Conservation (phyloP, 2,113 vertebrate species). For the Anhinga anhinga region DNA sequence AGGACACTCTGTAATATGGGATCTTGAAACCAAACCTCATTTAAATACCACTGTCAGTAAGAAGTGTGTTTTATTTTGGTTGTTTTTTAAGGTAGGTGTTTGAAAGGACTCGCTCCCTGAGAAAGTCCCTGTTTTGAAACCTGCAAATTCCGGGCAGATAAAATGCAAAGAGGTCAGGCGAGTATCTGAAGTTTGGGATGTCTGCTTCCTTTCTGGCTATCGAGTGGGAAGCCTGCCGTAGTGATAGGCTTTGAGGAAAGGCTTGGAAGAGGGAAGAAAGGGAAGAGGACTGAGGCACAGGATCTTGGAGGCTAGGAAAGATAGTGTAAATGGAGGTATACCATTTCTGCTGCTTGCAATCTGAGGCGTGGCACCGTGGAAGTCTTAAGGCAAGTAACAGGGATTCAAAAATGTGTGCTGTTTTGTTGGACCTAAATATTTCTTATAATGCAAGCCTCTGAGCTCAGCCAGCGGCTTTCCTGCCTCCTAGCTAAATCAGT, state of each 20-base stretch:
- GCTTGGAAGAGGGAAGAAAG: neutral
- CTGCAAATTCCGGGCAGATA: neutral
- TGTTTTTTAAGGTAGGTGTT: neutral
- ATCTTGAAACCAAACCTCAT: neutral
- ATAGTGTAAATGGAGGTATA: too few relatives aligned
- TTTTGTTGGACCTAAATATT: neutral
- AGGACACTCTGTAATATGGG: neutral
- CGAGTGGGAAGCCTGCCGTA: neutral
- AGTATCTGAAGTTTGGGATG: neutral
- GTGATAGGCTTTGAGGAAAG: neutral
- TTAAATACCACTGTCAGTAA: neutral
- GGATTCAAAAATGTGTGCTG: neutral
- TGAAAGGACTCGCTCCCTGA: neutral
- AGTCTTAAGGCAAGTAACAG: neutral
- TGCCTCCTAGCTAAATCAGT: neutral
- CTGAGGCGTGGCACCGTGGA: neutral
- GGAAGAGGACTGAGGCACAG: neutral
- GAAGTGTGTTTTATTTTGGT: neutral
- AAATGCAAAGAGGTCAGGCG: neutral
- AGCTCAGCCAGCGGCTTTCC: neutral
- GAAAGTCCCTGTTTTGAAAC: neutral
- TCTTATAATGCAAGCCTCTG: neutral
- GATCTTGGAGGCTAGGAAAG: neutral
- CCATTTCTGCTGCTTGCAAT: neutral
- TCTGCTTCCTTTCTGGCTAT: constrained; percentile 6